Evolutionary conservation across 2,797 vertebrate genomes (phyloP).

Genomic region (Brachymystax lenok): DNA sequence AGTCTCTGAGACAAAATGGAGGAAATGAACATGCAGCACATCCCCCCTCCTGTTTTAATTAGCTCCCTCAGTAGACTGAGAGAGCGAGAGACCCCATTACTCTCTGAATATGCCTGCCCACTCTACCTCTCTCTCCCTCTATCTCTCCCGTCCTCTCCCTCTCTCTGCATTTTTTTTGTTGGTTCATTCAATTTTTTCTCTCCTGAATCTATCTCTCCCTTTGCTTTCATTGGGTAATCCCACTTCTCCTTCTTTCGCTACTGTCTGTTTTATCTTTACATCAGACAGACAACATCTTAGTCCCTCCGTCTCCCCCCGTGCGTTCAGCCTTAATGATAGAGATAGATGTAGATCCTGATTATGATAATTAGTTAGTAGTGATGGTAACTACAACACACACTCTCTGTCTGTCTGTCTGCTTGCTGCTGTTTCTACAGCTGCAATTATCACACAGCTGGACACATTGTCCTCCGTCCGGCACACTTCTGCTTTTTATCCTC

Average conservation of each 20-base stretch:
- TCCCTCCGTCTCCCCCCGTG: constrained; percentile 7
- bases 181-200: not conserved
- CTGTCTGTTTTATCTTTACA: not conserved
- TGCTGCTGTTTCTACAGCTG: constrained; percentile 11
- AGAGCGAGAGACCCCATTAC: constrained; percentile 55
- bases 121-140: constrained; percentile 40
- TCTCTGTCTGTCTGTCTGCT: not conserved
- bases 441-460: constrained; percentile 42
- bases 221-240: not conserved
- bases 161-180: constrained; percentile 16
- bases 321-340: constrained; percentile 20
- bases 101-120: constrained; percentile 54
- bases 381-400: constrained; percentile 30
- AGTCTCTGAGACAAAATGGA: constrained; percentile 28
- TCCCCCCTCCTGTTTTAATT: constrained; percentile 67
- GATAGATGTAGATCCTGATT: constrained; percentile 25
- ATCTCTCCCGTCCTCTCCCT: constrained; percentile 13
- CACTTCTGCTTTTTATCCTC: constrained; percentile 35
- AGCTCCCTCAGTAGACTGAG: constrained; percentile 67
- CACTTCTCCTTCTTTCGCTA: not conserved
- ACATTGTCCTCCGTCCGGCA: constrained; percentile 15
- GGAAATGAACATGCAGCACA: constrained; percentile 57
- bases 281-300: constrained; percentile 6
- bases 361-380: constrained; percentile 27
- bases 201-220: not conserved